phyloP scores from a whole-genome alignment of 1,140 invertebrate species.

The Leptinotarsa undecemlineata region DNA sequence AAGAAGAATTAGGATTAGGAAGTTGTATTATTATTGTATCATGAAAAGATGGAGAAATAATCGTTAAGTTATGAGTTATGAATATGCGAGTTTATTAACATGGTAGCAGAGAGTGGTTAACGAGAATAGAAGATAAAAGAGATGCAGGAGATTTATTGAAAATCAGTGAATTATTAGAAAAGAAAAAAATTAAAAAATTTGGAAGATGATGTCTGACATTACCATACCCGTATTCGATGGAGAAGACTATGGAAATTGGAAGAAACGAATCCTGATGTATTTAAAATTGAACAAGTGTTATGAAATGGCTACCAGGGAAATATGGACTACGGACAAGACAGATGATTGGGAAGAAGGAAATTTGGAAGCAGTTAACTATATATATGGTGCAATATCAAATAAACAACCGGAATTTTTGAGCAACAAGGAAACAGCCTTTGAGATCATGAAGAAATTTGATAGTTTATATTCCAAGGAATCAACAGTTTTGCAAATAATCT shows the following conservation, averaged over 20 bases:
- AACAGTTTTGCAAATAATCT: slow-evolving; percentile 46
- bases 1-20: too few relatives aligned
- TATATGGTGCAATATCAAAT: slow-evolving; percentile 28
- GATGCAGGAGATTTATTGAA: not conserved
- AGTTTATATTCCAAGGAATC: slow-evolving; percentile 45
- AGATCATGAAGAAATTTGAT: slow-evolving; percentile 48
- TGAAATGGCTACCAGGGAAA: slow-evolving; percentile 31
- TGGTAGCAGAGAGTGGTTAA: slow-evolving; percentile 12
- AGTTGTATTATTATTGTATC: too few relatives aligned
- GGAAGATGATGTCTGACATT: not conserved
- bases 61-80: too few relatives aligned
- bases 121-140: not conserved
- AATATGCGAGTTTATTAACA: not conserved
- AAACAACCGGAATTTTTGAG: slow-evolving; percentile 38
- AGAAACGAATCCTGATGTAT: slow-evolving; percentile 32
- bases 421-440: slow-evolving; percentile 32
- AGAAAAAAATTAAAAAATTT: not conserved
- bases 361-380: slow-evolving; percentile 43
- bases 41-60: too few relatives aligned
- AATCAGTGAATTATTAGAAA: not conserved
- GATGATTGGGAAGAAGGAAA: slow-evolving; percentile 39
- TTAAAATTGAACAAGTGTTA: slow-evolving; percentile 46
- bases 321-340: slow-evolving; percentile 25
- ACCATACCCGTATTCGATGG: slow-evolving; percentile 49
- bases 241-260: slow-evolving; percentile 49